Evolutionary conservation across 2,797 vertebrate species (phyloP).

Genomic region (Molossus molossus): DNA sequence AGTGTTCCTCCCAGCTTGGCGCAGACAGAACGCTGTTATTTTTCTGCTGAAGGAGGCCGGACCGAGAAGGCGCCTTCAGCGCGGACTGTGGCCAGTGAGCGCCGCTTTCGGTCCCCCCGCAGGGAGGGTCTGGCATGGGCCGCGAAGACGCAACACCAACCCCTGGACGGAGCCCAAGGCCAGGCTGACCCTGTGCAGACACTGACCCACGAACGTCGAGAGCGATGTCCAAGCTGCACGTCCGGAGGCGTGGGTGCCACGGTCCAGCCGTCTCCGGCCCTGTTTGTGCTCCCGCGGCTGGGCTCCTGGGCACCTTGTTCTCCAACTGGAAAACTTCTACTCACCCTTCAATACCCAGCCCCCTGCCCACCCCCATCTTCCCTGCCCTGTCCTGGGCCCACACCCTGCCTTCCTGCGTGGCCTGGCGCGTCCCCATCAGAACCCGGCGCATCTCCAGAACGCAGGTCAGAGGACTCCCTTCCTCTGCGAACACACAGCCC

Average conservation of each 20-base stretch:
- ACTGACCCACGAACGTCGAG: rapidly evolving
- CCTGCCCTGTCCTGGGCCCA: background rate
- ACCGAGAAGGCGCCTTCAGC: rapidly evolving
- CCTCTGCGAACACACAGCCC: background rate
- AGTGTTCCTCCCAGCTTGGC: background rate
- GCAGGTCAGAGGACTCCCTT: rapidly evolving
- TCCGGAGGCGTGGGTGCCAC: background rate
- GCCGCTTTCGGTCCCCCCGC: rapidly evolving
- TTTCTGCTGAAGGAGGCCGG: background rate
- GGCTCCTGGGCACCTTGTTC: background rate
- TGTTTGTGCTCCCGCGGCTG: too few relatives aligned
- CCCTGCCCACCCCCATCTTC: too few relatives aligned
- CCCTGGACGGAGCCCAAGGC: background rate
- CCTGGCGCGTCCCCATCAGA: too few relatives aligned
- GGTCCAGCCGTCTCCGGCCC: background rate
- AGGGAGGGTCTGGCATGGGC: rapidly evolving
- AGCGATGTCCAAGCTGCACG: background rate
- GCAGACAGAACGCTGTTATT: background rate
- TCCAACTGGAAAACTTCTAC: background rate
- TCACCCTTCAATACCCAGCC: background rate
- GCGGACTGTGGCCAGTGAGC: background rate
- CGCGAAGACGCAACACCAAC: background rate
- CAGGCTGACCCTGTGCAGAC: background rate
- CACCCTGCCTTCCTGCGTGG: background rate
- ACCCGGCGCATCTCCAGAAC: too few relatives aligned